Base-by-base conservation (phyloP, 2,797 vertebrate genomes). In the Adelosebastes latens region DNA sequence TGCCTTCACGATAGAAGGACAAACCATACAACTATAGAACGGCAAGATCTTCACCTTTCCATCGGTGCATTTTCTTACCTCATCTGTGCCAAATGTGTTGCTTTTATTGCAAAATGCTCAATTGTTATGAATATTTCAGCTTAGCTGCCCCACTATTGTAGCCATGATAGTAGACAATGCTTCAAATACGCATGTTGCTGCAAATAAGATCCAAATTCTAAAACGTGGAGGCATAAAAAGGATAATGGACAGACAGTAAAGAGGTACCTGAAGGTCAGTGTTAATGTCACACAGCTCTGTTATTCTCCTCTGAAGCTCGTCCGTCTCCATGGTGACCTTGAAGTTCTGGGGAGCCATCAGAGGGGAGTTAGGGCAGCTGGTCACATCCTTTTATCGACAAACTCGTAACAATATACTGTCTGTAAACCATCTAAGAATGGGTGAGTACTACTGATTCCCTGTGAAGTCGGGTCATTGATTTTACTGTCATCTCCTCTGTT, bases 231-330 rank as follows among this genome's bases (percentile, higher is more conserved):
- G 49, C 9, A 52, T 52, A 52, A 52, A 52, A 52, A n/a, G 8
- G 49, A 18, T 49, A 49, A 2, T 42, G 34, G 22, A 59, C 5
- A 32, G 42, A 61, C 6, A 32, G 29, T 16, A 56, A 87, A 86
- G 14, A 77, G 20, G 39, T 94, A 97, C 98, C 95, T 98, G 96
- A 72, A 98, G 94, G 42, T 97, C 95, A 63, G 94, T 42, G 34
- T 95, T 93, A 1, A 95, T 94, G 89, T 96, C 94, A 83, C 95
- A 95, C 60, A 97, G 89, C 75, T 96, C 95, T 3, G 88, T 87
- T 75, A 97, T 96, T 89, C 95, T 97, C 94, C 94, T 97, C 75
- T 97, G 95, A 87, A 98, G 93, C 42, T 92, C 92, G 0, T 97
- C 95, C 0, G 77, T 93, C 83, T 98, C 97, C 94, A 96, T 71